Evolutionary conservation across 1,140 invertebrate genomes (phyloP).

Genomic region (Leptopilina clavipes): DNA sequence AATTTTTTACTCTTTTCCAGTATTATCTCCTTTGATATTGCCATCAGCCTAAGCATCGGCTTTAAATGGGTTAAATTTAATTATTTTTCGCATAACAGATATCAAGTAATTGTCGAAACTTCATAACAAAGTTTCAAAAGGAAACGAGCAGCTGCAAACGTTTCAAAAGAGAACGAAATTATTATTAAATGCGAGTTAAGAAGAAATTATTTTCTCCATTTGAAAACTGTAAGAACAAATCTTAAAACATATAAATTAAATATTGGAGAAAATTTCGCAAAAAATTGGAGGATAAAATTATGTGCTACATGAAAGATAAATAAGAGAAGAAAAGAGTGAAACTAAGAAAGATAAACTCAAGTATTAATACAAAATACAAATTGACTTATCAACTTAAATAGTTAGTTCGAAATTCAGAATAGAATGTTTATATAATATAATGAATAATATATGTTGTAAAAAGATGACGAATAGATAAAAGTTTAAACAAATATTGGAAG

Average conservation of each 20-base stretch:
- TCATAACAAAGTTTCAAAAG: not conserved
- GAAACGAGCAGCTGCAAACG: not conserved
- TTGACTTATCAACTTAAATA: too few species aligned
- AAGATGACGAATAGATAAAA: too few species aligned
- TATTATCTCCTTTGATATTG: not conserved
- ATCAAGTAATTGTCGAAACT: not conserved
- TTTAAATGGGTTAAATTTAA: not conserved
- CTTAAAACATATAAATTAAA: not conserved
- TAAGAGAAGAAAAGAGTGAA: not conserved
- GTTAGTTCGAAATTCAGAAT: too few species aligned
- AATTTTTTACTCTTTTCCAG: too few species aligned
- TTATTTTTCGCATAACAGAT: not conserved
- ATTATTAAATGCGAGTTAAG: constrained; percentile 7
- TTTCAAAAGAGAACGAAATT: constrained; percentile 5
- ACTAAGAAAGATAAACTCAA: too few species aligned
- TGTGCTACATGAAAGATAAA: not conserved
- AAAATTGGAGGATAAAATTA: not conserved
- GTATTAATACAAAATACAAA: too few species aligned
- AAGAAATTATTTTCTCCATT: constrained; percentile 1
- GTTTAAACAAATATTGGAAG: too few species aligned
- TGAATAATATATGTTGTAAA: too few species aligned
- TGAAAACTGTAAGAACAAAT: not conserved
- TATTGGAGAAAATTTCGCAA: not conserved
- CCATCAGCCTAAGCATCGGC: not conserved
- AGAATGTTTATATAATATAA: too few species aligned